Evolutionary conservation across 2,113 vertebrate species (phyloP), one percentile per base, ranked within the genome.

Genomic region (Ovibos moschatus): DNA sequence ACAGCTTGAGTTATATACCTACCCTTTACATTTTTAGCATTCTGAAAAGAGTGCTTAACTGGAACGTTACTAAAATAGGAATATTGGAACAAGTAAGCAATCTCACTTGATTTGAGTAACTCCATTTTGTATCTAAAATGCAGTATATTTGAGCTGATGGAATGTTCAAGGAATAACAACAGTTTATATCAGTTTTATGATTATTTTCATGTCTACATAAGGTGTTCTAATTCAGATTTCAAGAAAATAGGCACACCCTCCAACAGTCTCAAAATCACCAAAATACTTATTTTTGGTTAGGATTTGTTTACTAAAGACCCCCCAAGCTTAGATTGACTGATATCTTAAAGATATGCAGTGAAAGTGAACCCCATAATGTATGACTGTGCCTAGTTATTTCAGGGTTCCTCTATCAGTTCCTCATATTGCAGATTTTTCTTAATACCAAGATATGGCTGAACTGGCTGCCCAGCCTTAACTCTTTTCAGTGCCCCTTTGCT

Each of bases 401-500:
- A 96, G 51, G 93, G 79, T n/a, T 87, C 36, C 57, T 89, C 89
- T 74, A 0, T 87, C 87, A 91, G 6, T 97, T 92, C 0, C 2
- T 95, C 28, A 78, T 95, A 87, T 47, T 97, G 25, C 95, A 7
- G 43, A 2, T 91, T 87, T 89, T 93, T 57, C 12, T n/a, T 81
- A 19, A 6, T 47, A 1, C 47, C 28, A 81, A 33, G 57, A 74
- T 97, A 81, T 64, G 15, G 10, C 23, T 2, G 1, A 95, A 40
- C 82, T 40, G 89, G 95, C 92, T 97, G 92, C 51, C 21, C 93
- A 84, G 87, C 93, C 87, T 95, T 90, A 28, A 10, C 76, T 96
- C 86, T 97, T 17, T 85, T 93, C 58, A 96, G 85, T 96, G 92
- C 85, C 78, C 97, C 96, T 89, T 90, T 94, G 93, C 78, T 98